A percentile compares a stretch with the other conserved stretches of the same genome.
These are phyloP conservation scores for Euproctis similis DNA, from an alignment of 2,888 invertebrate species.

Conservation along the genomic window DNA sequence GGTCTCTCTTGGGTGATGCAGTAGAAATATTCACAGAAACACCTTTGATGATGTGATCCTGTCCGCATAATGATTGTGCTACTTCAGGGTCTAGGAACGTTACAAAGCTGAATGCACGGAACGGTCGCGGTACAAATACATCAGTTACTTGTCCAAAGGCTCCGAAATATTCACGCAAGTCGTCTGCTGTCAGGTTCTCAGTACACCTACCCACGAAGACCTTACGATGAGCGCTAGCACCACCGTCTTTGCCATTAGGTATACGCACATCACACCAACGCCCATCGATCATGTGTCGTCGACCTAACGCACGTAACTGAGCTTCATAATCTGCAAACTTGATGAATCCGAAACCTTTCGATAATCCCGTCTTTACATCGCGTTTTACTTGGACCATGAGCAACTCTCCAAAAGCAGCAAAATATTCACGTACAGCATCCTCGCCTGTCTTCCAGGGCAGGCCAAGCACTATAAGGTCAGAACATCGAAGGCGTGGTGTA, in stretches of 20 bases:
- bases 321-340: conserved; percentile 80
- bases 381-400: conserved; percentile 77
- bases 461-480: conserved; percentile 86
- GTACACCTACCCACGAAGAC: conserved; percentile 91
- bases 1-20: conserved; percentile 87
- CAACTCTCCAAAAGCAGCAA: conserved; percentile 80
- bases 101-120: conserved; percentile 87
- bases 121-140: conserved; percentile 92
- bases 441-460: conserved; percentile 86
- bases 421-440: conserved; percentile 83
- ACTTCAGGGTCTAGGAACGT: conserved; percentile 88
- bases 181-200: conserved; percentile 85
- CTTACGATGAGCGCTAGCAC: conserved; percentile 81
- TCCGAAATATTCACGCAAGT: conserved; percentile 84
- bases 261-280: conserved; percentile 84
- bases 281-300: conserved; percentile 81
- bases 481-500: conserved; percentile 69
- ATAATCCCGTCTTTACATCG: conserved; percentile 77
- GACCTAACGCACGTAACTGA: conserved; percentile 78
- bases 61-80: conserved; percentile 85
- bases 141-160: conserved; percentile 90
- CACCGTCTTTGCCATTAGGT: conserved; percentile 81
- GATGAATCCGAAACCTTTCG: conserved; percentile 84
- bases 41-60: conserved; percentile 89
- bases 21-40: conserved; percentile 91